A percentile compares a stretch with the other conserved stretches of the same genome.
These are phyloP conservation scores for Leptinotarsa undecemlineata DNA, from an alignment of 1,140 invertebrate species.

Conservation along the genomic window DNA sequence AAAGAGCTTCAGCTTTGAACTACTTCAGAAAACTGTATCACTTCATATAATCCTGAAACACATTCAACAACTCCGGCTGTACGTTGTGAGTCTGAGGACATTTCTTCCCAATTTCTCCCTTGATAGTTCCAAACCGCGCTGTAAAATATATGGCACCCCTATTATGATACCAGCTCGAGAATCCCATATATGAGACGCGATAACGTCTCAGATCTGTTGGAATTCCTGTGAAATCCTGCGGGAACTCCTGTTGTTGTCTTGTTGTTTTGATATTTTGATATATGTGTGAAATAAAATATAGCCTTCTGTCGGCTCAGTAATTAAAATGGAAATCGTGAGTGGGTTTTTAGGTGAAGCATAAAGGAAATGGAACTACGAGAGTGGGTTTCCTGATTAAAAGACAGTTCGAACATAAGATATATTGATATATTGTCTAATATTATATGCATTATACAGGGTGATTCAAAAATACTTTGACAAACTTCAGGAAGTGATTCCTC, in stretches of 20 bases:
- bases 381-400: too few relatives aligned
- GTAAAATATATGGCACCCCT: conserved; percentile 28
- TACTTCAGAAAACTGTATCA: too few relatives aligned
- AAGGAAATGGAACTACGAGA: too few relatives aligned
- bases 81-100: not conserved
- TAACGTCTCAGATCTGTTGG: conserved; percentile 18
- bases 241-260: conserved; percentile 12
- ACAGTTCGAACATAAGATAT: too few relatives aligned
- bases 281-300: conserved; percentile 14
- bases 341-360: not conserved
- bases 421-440: too few relatives aligned
- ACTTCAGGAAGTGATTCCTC: too few relatives aligned
- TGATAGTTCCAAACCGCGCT: conserved; percentile 22
- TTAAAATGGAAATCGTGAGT: conserved; percentile 11
- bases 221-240: conserved; percentile 11
- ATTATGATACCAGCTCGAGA: conserved; percentile 16
- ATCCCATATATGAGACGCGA: conserved; percentile 19
- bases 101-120: conserved; percentile 12
- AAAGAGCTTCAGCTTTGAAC: too few relatives aligned
- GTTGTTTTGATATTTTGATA: conserved; percentile 17
- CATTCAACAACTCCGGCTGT: too few relatives aligned
- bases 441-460: too few relatives aligned
- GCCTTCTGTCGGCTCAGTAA: not conserved
- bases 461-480: too few relatives aligned
- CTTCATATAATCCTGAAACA: too few relatives aligned